Evolutionary conservation across 1,140 invertebrate species (phyloP).

Genomic region (Reticulitermes speratus): DNA sequence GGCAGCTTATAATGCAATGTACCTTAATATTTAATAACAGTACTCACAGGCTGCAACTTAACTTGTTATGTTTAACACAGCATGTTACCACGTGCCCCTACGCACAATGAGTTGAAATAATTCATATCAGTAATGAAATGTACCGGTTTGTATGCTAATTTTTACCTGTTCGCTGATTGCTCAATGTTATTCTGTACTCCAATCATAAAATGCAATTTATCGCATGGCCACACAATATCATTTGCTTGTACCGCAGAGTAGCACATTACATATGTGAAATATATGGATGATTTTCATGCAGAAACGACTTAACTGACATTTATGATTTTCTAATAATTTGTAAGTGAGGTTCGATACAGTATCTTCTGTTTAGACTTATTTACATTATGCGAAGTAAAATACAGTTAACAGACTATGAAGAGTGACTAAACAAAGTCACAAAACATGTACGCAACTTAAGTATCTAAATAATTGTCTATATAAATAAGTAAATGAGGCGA

Average conservation of each 20-base stretch:
- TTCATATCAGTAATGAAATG: neutral
- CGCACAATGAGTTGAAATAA: neutral
- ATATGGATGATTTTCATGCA: neutral
- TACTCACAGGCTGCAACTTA: neutral
- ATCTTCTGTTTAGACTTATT: no score
- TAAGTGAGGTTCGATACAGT: no score
- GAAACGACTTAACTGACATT: neutral
- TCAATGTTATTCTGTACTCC: neutral
- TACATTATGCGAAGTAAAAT: no score
- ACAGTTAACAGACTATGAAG: no score
- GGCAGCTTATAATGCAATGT: neutral
- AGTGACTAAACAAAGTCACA: neutral
- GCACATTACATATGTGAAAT: conserved; percentile 17
- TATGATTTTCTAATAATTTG: no score
- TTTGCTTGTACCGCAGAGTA: neutral
- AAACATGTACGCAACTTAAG: neutral
- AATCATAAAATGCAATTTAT: conserved; percentile 20
- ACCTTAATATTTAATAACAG: neutral
- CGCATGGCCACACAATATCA: conserved; percentile 13
- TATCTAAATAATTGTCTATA: neutral
- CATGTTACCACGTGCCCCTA: neutral
- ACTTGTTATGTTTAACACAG: neutral
- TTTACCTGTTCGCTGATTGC: neutral
- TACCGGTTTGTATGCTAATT: conserved; percentile 1
- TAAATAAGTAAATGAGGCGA: no score